Percentiles rank a stretch among this genome's conserved stretches.
Conservation (phyloP, 2,797 vertebrate genomes). For the Muraenolepis orangiensis region DNA sequence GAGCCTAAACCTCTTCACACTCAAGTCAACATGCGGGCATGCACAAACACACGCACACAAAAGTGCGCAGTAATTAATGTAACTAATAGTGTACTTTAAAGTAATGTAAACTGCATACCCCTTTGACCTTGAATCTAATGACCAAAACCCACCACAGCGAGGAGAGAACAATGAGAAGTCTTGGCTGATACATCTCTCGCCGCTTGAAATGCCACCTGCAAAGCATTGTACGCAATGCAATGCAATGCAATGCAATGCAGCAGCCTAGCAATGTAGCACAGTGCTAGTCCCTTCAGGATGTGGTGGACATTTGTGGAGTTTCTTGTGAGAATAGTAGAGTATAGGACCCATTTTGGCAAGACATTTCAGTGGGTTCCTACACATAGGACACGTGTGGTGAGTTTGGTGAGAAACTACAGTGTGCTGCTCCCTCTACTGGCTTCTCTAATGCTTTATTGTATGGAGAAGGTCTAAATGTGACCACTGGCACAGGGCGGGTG, state of each 20-base stretch:
- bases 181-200: no score
- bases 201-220: no score
- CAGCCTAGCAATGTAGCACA: neutral
- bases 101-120: neutral
- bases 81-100: neutral
- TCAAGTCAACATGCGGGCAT: no score
- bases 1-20: no score
- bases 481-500: neutral
- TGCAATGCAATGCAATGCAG: neutral
- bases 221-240: no score
- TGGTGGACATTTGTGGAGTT: neutral
- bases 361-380: neutral
- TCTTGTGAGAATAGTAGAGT: neutral
- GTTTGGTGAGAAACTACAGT: constrained; percentile 1
- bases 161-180: neutral
- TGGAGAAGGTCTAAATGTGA: neutral
- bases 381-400: neutral
- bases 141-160: neutral
- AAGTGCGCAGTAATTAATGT: neutral
- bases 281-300: neutral
- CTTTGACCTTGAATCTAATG: neutral
- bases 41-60: constrained; percentile 8
- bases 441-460: neutral
- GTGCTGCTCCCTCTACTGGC: constrained; percentile 25
- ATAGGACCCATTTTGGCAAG: no score